Base-by-base conservation (phyloP, 2,113 vertebrate genomes). In the Pseudorhombus dupliciocellatus region DNA sequence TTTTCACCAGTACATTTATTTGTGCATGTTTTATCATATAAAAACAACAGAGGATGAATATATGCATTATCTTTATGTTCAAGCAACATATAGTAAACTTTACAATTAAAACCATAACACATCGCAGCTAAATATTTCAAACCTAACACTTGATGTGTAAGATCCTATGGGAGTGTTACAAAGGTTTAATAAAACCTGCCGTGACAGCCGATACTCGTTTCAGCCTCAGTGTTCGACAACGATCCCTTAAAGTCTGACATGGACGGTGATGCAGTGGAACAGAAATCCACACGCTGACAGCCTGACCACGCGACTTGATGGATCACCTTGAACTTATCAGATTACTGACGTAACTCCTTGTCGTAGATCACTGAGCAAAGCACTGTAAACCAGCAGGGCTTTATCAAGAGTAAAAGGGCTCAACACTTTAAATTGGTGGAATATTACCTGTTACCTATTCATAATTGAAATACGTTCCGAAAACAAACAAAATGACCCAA, bases 341-440 rank as follows among this genome's bases (percentile, higher is more conserved):
- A 68, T 87, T 86, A 83, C 87, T 65, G n/a, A 50, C 21, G 26
- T 10, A 28, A 12, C 61, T 83, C n/a, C 30, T 21, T n/a, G 14
- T 51, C 53, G 12, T 37, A 25, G 25, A 8, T 61, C 66, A 50
- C 25, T 54, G 50, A 20, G 53, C 16, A n/a, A 46, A 10, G 26
- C 11, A 1, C 34, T 37, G 34, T 37, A 37, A 37, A 37, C 34
- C 34, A 37, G 34, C 30, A 34, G 21, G 10, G 0, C 8, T 30
- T 37, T 1, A 18, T 48, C 26, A 20, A 55, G 46, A 14, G 50
- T 52, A 14, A 55, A 42, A 16, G 28, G 0, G 40, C 40, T 15
- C 15, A 42, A 16, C 34, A 42, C 40, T 18, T 42, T 4, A 42
- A 42, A 42, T 16, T 16, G 42, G 18, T 18, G 42, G 16, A 7